Evolutionary conservation across 2,888 invertebrate species (phyloP), one percentile per base, ranked within the genome.

Genomic region (Vannuccia rotundouncinata): DNA sequence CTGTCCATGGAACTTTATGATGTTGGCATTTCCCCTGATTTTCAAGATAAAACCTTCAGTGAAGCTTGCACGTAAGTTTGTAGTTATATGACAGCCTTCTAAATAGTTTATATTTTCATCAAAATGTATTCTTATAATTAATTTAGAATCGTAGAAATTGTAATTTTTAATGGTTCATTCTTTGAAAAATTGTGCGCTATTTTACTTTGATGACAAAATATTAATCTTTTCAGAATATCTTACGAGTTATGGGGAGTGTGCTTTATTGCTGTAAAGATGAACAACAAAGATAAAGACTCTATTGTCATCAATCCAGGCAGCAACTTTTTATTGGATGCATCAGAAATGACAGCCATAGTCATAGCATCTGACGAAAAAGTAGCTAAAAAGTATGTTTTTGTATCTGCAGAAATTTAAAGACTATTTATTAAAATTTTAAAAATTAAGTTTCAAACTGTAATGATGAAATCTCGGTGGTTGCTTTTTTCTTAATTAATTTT

Each of bases 191-290:
- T n/a, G n/a, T n/a, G n/a, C n/a, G n/a, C n/a, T n/a, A n/a, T n/a
- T n/a, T n/a, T n/a, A n/a, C n/a, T n/a, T n/a, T n/a, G n/a, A n/a
- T n/a, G n/a, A n/a, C n/a, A n/a, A n/a, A n/a, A n/a, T n/a, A n/a
- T n/a, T n/a, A n/a, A n/a, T n/a, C 29, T 13, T 10, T 76, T 29
- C 17, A 76, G 76, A 76, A 29, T n/a, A 1, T 10, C 17, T 29
- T 76, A 76, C n/a, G 28, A 76, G 29, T 29, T 76, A 28, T 76
- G 76, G 76, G 76, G 29, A 29, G 29, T 76, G 2, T 76, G 76
- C 28, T 29, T 76, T 5, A 27, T 76, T 5, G 76, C 76, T 28
- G 28, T 76, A 1, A 76, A 76, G 28, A 29, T 29, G n/a, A 29
- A 5, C 2, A 28, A 22, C 2, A 27, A 27, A 2, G 29, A 76